A percentile compares a stretch with the other conserved stretches of the same genome.
Conservation (phyloP, 1,140 invertebrate species). For the silkworm (Bombyx mori) region DNA sequence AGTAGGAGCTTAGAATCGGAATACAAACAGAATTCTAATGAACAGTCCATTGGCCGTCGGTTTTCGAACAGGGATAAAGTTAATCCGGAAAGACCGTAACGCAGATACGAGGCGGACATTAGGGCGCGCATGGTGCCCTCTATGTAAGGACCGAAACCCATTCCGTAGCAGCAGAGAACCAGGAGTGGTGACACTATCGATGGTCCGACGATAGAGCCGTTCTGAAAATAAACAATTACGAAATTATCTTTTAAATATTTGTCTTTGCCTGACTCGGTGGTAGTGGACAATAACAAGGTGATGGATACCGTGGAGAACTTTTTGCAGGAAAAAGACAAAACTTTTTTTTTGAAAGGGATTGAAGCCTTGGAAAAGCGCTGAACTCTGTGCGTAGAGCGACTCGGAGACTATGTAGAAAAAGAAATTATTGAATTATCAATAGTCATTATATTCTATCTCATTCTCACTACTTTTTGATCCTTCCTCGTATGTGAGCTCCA, state of each 20-base stretch:
- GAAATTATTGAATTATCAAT: too few relatives aligned
- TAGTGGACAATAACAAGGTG: constrained; percentile 6
- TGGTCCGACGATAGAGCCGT: constrained; percentile 75
- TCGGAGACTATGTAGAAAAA: too few relatives aligned
- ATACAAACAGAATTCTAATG: constrained; percentile 68
- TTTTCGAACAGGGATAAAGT: constrained; percentile 52
- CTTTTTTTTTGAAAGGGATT: too few relatives aligned
- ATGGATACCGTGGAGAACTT: too few relatives aligned
- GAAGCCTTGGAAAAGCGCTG: too few relatives aligned
- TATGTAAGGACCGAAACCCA: constrained; percentile 75
- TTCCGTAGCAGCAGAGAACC: constrained; percentile 75
- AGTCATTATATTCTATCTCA: too few relatives aligned
- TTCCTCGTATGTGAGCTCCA: too few relatives aligned
- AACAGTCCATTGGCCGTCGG: constrained; percentile 52
- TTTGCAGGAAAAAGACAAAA: too few relatives aligned
- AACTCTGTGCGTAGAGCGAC: too few relatives aligned
- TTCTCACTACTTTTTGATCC: too few relatives aligned
- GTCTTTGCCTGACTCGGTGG: background rate
- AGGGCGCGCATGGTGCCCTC: constrained; percentile 69
- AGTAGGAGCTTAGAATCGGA: constrained; percentile 72
- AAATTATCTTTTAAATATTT: background rate
- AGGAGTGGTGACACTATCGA: constrained; percentile 73
- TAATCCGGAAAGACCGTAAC: constrained; percentile 72
- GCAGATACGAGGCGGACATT: constrained; percentile 74
- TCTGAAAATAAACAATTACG: constrained; percentile 59